Base-by-base conservation (phyloP, 2,113 vertebrate genomes). In the Calypte anna region DNA sequence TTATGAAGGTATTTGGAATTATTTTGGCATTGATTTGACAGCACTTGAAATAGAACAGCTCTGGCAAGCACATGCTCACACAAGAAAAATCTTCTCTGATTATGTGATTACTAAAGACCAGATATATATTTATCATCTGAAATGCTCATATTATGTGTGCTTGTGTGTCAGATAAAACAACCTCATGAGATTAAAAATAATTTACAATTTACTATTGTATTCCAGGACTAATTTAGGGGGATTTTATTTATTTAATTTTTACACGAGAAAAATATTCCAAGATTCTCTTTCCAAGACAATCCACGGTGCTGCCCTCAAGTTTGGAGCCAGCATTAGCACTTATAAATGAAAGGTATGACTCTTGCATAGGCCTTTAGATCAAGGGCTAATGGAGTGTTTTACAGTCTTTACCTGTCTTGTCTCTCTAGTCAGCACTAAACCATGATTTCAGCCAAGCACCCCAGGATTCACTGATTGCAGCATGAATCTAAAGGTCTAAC, bases 401-500 rank as follows among this genome's bases (percentile, higher is more conserved):
- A 94, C 43, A 82, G 88, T 85, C 73, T 77, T 90, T 84, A 93
- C 89, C 91, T 95, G 75, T 68, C 82, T 79, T 76, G 61, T 90
- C 79, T 92, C 88, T 91, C 80, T 48, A 93, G 90, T 88, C 93
- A 91, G 88, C 89, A 55, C 80, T 95, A 92, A 94, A 76, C 81
- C 51, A 68, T 81, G 93, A 97, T 85, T 97, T 91, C 69, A 3
- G 91, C 44, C 78, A 54, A 86, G 76, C 90, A 92, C 92, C 92
- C 70, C 93, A 94, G 94, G 94, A 95, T 94, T 91, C 91, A 94
- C 95, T 96, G 96, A 97, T 97, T 95, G 92, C 93, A 94, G 78
- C 85, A 82, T 68, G 85, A 88, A 95, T 90, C 80, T 83, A 86
- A 90, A 91, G 91, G 62, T 88, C 95, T 95, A 96, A 96, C 91